Evolutionary conservation across 2,113 vertebrate genomes (phyloP), one percentile per base, ranked within the genome.

Genomic region (Blennius ocellaris): DNA sequence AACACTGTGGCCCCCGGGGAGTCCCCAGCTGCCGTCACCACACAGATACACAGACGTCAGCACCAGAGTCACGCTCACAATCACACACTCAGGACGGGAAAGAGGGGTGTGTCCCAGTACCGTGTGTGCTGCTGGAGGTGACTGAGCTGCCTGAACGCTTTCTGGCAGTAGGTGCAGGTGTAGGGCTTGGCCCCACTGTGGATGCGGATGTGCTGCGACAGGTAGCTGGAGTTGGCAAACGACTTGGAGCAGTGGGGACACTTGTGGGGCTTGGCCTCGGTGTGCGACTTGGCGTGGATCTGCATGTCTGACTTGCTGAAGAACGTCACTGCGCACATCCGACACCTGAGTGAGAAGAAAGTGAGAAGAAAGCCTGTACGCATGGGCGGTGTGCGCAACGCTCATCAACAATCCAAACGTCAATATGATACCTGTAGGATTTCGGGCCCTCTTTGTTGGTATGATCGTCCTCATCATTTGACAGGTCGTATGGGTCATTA

Each of bases 251-350:
- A 99, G 91, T 99, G 97, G 53, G 97, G 97, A 89, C 97, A 99
- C 95, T 99, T 98, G 94, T 99, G 97, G 71, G 97, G 97, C 94
- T 99, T 99, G 94, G 97, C 96, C 95, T 99, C 97, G 0, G 97
- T 98, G 82, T 99, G 97, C 47, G 97, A 98, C 93, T 99, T 99
- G 78, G 95, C 96, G 92, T 99, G 97, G 93, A 99, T 98, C 95
- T 99, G 97, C 97, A 99, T 99, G 94, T 99, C 97, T n/a, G 97
- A 99, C 94, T 99, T 99, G 81, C 96, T 98, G 94, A 97, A 98
- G 94, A 99, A 99, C 1, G 97, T 99, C 93, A 98, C 94, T 6
- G 97, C 96, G 83, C 97, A 99, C 97, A 99, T 99, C 89, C 97
- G 95, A 93, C 97, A 99, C 92, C 97, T 99, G 63, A 41, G 45